A percentile compares a stretch with the other conserved stretches of the same genome.
Conservation (phyloP, 2,888 invertebrate genomes). For the Ditula angustiorana region DNA sequence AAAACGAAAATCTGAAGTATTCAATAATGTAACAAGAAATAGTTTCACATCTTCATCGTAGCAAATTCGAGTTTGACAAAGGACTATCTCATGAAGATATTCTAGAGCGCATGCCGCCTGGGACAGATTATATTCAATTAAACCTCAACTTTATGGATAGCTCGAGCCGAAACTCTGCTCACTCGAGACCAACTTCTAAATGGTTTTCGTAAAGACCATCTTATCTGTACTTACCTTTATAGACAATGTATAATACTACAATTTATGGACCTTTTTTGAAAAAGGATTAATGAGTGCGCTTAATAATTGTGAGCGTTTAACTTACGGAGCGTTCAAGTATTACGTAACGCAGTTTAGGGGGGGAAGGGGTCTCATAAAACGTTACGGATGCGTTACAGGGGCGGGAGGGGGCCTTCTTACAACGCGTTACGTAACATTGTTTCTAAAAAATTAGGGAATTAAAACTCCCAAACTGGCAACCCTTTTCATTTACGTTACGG, state of each 20-base stretch:
- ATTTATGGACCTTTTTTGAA: background rate
- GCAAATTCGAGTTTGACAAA: constrained; percentile 17
- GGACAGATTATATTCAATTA: constrained; percentile 41
- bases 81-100: constrained; percentile 22
- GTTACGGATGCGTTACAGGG: too few species aligned
- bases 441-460: too few species aligned
- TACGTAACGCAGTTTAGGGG: too few species aligned
- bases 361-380: too few species aligned
- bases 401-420: too few species aligned
- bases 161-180: constrained; percentile 37
- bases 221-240: constrained; percentile 27
- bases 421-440: too few species aligned
- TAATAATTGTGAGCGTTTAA: too few species aligned
- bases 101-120: constrained; percentile 32
- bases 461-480: too few species aligned
- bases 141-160: constrained; percentile 40
- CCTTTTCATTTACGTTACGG: too few species aligned
- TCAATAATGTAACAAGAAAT: background rate
- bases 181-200: constrained; percentile 38
- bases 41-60: constrained; percentile 1
- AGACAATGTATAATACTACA: constrained; percentile 7
- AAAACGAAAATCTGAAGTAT: background rate
- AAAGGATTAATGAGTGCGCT: too few species aligned
- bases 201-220: constrained; percentile 37
- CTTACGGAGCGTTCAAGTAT: too few species aligned